These are phyloP conservation scores for Eledone cirrhosa DNA, from an alignment of 2,888 invertebrate genomes.

Conservation along the genomic window DNA sequence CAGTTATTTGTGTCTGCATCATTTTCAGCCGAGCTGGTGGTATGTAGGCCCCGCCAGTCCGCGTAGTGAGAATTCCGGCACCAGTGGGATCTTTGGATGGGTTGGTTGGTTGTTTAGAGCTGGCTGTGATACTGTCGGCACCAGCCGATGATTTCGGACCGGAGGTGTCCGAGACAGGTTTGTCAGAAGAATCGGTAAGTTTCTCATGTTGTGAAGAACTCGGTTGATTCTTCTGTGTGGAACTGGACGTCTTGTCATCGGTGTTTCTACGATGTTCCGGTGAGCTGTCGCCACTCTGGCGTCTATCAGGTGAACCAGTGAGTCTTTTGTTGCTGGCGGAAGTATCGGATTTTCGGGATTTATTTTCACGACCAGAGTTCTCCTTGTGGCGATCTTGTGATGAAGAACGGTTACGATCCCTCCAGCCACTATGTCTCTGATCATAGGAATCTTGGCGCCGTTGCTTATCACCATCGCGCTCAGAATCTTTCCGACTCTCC, in stretches of 20 bases:
- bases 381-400: background rate
- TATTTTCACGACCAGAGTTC: conserved; percentile 5
- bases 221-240: background rate
- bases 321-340: background rate
- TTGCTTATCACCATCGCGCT: background rate
- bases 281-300: background rate
- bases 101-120: conserved; percentile 12
- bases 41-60: conserved; percentile 81
- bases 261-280: background rate
- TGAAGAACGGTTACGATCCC: background rate
- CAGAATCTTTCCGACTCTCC: background rate
- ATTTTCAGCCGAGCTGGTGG: conserved; percentile 94
- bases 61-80: conserved; percentile 40
- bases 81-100: conserved; percentile 30
- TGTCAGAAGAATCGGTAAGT: background rate
- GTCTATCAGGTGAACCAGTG: background rate
- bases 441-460: background rate
- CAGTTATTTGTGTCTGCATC: conserved; percentile 96
- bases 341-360: background rate
- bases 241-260: background rate
- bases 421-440: background rate
- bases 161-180: background rate
- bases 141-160: conserved; percentile 30
- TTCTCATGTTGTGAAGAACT: background rate
- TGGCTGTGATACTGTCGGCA: conserved; percentile 8